phyloP scores from a whole-genome alignment of 1,140 invertebrate species.

The Vollenhovia emeryi region DNA sequence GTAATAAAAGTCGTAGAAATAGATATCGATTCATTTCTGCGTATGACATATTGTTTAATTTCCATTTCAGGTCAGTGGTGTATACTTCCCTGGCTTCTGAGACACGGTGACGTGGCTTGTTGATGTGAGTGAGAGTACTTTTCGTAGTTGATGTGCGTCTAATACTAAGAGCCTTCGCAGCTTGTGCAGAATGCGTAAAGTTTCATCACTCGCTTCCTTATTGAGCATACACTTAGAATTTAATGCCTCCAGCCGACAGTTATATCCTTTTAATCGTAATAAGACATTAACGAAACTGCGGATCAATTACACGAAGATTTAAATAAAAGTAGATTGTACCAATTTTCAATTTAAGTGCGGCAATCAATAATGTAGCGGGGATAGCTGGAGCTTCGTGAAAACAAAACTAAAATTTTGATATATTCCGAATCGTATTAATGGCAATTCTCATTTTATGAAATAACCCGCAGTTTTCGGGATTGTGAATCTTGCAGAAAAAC shows the following conservation, averaged over 20 bases:
- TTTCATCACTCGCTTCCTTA: not conserved
- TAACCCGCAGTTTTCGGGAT: not conserved
- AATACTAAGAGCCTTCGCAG: not conserved
- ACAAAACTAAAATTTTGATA: constrained; percentile 6
- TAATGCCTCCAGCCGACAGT: not conserved
- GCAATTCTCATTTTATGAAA: constrained; percentile 1
- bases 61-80: constrained; percentile 83
- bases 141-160: constrained; percentile 56
- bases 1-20: not conserved
- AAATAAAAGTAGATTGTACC: not conserved
- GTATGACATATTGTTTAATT: constrained; percentile 12
- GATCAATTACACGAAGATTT: constrained; percentile 4
- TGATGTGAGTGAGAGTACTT: constrained; percentile 81
- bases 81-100: constrained; percentile 81
- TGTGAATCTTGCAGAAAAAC: constrained; percentile 3
- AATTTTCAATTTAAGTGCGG: constrained; percentile 3
- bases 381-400: not conserved
- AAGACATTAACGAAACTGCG: not conserved
- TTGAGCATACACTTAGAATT: constrained; percentile 7
- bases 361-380: not conserved
- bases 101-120: constrained; percentile 78
- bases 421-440: constrained; percentile 16
- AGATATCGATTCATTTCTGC: not conserved
- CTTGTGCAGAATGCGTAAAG: not conserved
- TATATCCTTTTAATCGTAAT: not conserved